A percentile compares a stretch with the other conserved stretches of the same genome.
These are phyloP conservation scores for Sminthurides bifidus DNA, from an alignment of 1,140 invertebrate species.

Conservation along the genomic window DNA sequence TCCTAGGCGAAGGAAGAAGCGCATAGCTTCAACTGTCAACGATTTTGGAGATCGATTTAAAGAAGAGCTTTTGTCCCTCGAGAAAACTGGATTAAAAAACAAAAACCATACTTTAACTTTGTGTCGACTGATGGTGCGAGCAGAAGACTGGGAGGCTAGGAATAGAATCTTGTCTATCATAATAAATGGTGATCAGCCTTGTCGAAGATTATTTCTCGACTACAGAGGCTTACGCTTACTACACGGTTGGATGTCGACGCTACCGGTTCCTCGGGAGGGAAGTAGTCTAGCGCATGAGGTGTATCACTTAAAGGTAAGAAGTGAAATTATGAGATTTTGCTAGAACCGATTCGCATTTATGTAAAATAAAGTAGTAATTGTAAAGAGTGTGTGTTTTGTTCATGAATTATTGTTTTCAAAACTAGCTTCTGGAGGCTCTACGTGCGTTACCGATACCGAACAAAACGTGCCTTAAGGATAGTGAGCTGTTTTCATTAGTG, in stretches of 20 bases:
- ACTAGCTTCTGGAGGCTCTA: too few species aligned
- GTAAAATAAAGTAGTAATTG: too few species aligned
- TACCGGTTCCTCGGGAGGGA: conserved; percentile 33
- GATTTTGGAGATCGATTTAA: conserved; percentile 46
- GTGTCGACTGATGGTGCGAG: conserved; percentile 80
- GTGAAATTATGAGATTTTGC: too few species aligned
- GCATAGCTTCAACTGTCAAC: background rate
- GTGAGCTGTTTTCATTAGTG: conserved; percentile 67
- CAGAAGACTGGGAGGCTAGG: conserved; percentile 62
- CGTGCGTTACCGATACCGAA: conserved; percentile 50
- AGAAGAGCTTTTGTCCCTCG: conserved; percentile 63
- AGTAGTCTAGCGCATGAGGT: too few species aligned
- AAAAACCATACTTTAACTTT: conserved; percentile 74
- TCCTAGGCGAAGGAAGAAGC: conserved; percentile 34
- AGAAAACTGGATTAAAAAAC: conserved; percentile 65
- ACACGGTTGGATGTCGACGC: conserved; percentile 80
- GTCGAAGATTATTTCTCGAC: conserved; percentile 77
- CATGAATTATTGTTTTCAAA: too few species aligned
- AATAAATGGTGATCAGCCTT: conserved; percentile 60
- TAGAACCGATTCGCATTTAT: too few species aligned
- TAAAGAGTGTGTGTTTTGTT: too few species aligned
- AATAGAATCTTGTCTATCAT: conserved; percentile 49
- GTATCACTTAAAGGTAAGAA: too few species aligned
- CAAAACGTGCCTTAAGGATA: conserved; percentile 82
- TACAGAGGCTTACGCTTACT: conserved; percentile 83